A percentile compares a stretch with the other conserved stretches of the same genome.
These are phyloP conservation scores for Sarcophaga rosellei DNA, from an alignment of 2,888 invertebrate genomes.

Conservation along the genomic window DNA sequence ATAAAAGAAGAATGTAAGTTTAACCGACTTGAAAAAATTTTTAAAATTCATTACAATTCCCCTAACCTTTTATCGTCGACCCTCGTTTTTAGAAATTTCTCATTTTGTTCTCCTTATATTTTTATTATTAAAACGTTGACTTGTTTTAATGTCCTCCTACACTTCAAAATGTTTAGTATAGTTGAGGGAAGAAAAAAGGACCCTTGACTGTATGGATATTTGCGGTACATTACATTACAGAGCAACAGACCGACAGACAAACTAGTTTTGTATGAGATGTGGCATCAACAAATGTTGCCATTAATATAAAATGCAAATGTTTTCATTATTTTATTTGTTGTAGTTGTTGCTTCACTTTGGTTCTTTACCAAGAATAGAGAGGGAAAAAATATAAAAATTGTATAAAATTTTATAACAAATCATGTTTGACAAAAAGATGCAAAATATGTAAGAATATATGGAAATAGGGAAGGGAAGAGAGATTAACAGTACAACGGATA, in stretches of 20 bases:
- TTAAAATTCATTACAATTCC: too few relatives aligned
- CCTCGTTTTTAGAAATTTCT: neutral
- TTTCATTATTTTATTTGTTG: slow-evolving; percentile 22
- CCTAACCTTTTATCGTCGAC: neutral
- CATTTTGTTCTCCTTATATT: neutral
- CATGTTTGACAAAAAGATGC: slow-evolving; percentile 38
- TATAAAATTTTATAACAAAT: slow-evolving; percentile 41
- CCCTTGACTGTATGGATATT: neutral
- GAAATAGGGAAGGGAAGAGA: neutral
- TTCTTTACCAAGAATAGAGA: too few relatives aligned
- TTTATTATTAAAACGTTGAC: neutral
- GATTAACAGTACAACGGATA: neutral
- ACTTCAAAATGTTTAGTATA: neutral
- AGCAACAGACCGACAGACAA: neutral
- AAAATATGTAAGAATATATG: neutral
- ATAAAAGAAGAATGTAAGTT: too few relatives aligned
- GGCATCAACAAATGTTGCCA: slow-evolving; percentile 76
- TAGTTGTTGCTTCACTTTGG: slow-evolving; percentile 8
- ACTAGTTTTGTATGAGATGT: slow-evolving; percentile 17
- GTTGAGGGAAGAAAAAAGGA: neutral
- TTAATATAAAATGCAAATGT: slow-evolving; percentile 78
- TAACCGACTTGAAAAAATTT: too few relatives aligned
- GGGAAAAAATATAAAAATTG: neutral
- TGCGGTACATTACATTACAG: neutral
- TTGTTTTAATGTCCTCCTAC: neutral